phyloP scores from a whole-genome alignment of 2,113 vertebrate genomes.

The Chrysemys picta region DNA sequence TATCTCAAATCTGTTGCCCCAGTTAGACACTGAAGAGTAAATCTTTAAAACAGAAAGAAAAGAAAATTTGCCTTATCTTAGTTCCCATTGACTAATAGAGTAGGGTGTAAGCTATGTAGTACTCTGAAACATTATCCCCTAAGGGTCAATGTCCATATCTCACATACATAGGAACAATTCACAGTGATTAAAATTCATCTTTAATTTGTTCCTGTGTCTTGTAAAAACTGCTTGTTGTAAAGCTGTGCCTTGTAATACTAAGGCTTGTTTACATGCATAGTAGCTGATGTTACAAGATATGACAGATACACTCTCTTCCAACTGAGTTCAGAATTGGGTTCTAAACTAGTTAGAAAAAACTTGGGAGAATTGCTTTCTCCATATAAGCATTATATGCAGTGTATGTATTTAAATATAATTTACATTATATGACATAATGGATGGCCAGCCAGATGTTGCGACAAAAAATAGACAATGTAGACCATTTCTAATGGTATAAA shows the following conservation, averaged over 20 bases:
- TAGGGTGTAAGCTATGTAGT: neutral
- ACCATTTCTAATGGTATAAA: constrained; percentile 44
- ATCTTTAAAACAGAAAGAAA: neutral
- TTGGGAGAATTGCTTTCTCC: neutral
- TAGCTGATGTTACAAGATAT: neutral
- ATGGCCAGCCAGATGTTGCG: constrained; percentile 36
- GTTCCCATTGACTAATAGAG: neutral
- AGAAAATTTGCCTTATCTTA: neutral
- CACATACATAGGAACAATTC: neutral
- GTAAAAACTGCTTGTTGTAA: neutral
- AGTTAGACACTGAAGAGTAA: neutral
- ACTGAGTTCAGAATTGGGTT: neutral
- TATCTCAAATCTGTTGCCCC: neutral
- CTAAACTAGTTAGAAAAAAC: neutral
- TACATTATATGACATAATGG: neutral
- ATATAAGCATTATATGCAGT: neutral
- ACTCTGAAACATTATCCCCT: neutral
- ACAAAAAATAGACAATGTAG: constrained; percentile 10
- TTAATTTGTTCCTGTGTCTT: neutral
- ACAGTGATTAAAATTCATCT: neutral
- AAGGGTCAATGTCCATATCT: neutral
- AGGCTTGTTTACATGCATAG: neutral
- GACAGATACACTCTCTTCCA: neutral
- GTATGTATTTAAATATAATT: constrained; percentile 9
- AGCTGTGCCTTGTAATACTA: neutral